phyloP scores from a whole-genome alignment of 2,888 invertebrate genomes.

The Hemistola chrysoprasaria region DNA sequence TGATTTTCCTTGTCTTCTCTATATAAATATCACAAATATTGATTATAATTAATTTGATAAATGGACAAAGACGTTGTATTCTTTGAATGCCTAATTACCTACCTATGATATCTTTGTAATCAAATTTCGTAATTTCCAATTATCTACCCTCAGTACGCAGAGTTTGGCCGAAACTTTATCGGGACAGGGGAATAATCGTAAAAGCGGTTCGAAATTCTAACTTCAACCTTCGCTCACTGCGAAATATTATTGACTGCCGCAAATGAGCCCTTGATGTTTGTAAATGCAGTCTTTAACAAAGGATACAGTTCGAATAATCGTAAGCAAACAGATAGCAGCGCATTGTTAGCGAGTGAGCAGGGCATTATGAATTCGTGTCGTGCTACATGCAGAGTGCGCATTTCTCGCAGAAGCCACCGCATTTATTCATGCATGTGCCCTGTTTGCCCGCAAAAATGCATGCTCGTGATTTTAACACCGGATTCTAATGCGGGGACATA shows the following conservation, averaged over 20 bases:
- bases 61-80: too few relatives aligned
- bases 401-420: conserved; percentile 15
- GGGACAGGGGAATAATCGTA: conserved; percentile 8
- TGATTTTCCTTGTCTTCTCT: too few relatives aligned
- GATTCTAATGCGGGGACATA: conserved; percentile 8
- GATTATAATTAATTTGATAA: too few relatives aligned
- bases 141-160: neutral
- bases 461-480: conserved; percentile 18
- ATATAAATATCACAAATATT: too few relatives aligned
- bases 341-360: conserved; percentile 18
- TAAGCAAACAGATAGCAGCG: conserved; percentile 17
- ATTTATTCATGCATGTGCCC: conserved; percentile 22
- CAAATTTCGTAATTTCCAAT: conserved; percentile 5
- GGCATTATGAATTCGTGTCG: conserved; percentile 20
- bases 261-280: too few relatives aligned
- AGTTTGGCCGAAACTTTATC: conserved; percentile 7
- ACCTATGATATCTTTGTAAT: conserved; percentile 9
- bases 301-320: conserved; percentile 9
- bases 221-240: too few relatives aligned
- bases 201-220: conserved; percentile 8
- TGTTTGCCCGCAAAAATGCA: conserved; percentile 22
- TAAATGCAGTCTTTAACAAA: neutral
- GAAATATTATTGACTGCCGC: too few relatives aligned
- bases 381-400: conserved; percentile 19
- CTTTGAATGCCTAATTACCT: neutral